Conservation (phyloP, 2,797 vertebrate species). For the Macroramphosus scolopax region DNA sequence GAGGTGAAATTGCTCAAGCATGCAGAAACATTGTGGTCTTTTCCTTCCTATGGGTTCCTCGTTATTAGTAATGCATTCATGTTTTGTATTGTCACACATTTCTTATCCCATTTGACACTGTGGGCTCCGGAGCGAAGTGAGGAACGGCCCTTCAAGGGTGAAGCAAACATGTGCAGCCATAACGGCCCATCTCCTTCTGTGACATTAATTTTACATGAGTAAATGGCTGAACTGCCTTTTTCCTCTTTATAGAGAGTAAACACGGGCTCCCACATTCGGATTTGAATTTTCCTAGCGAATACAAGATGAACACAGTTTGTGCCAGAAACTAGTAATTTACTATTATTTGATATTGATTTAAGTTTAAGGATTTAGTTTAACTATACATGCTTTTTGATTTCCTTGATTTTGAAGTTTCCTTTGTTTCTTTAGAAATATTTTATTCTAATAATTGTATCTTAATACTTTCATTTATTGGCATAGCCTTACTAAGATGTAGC, state of each 20-base stretch:
- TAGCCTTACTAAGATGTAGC: too few relatives aligned
- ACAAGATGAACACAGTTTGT: conserved; percentile 23
- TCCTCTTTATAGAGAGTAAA: conserved; percentile 55
- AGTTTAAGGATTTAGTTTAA: conserved; percentile 7
- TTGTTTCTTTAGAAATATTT: too few relatives aligned
- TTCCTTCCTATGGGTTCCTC: conserved; percentile 31
- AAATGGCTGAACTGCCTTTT: conserved; percentile 57
- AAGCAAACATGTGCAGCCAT: conserved; percentile 63
- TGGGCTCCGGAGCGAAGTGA: conserved; percentile 50
- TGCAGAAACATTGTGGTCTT: conserved; percentile 40
- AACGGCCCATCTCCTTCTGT: conserved; percentile 60
- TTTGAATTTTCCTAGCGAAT: conserved; percentile 36
- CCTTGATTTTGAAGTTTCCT: too few relatives aligned
- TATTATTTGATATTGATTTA: conserved; percentile 5
- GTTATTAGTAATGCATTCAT: conserved; percentile 53
- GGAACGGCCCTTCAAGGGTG: conserved; percentile 53
- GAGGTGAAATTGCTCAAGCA: conserved; percentile 61
- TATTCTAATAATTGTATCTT: too few relatives aligned
- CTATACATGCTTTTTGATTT: too few relatives aligned
- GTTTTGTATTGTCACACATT: conserved; percentile 52
- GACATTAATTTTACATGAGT: conserved; percentile 70
- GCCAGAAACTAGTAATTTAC: too few relatives aligned
- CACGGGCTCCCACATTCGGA: conserved; percentile 43
- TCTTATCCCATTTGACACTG: conserved; percentile 64
- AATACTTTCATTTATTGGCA: too few relatives aligned